Evolutionary conservation across 2,797 vertebrate genomes (phyloP).

Genomic region (Rhinophrynus dorsalis): DNA sequence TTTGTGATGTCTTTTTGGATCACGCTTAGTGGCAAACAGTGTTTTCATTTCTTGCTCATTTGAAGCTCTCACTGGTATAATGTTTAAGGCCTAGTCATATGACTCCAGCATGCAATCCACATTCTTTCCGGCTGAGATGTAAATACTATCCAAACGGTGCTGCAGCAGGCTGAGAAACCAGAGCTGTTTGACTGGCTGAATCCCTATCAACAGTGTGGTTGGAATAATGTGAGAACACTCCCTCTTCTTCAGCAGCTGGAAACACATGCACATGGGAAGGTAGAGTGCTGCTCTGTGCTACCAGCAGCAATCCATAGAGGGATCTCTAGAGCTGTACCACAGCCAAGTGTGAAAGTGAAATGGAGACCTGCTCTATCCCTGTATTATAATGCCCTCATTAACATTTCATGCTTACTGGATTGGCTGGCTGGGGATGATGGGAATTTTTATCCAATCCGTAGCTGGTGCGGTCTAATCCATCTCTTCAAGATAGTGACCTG

Average conservation of each 20-base stretch:
- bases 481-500: no score
- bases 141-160: conserved; percentile 32
- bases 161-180: conserved; percentile 21
- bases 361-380: no score
- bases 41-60: conserved; percentile 2
- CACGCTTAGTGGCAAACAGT: not conserved
- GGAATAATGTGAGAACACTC: not conserved
- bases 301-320: not conserved
- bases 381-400: no score
- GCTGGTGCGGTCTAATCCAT: no score
- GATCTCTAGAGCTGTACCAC: no score
- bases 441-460: no score
- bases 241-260: conserved; percentile 3
- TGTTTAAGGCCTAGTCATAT: conserved; percentile 14
- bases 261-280: conserved; percentile 13
- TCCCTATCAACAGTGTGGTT: no score
- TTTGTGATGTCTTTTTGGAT: conserved; percentile 9
- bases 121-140: conserved; percentile 40
- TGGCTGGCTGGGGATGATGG: no score
- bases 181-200: no score
- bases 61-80: conserved; percentile 7
- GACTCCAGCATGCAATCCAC: conserved; percentile 18
- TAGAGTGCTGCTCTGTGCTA: not conserved
- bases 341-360: no score
- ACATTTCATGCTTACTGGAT: no score